phyloP scores from a whole-genome alignment of 1,140 invertebrate genomes.

The Harlomillsia oculata region DNA sequence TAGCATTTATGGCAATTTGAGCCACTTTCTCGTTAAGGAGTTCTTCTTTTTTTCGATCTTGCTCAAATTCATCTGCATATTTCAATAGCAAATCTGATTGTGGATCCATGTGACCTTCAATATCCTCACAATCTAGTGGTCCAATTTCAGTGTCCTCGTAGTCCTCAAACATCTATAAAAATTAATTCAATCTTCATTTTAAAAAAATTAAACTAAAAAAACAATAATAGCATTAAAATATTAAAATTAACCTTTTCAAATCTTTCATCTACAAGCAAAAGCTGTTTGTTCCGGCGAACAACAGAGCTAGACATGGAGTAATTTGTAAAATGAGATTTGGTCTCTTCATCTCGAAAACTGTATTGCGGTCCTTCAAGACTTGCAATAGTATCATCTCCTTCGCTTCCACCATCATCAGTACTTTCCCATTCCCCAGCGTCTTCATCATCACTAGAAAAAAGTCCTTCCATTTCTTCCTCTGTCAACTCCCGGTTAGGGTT shows the following conservation, averaged over 20 bases:
- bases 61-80: slow-evolving; percentile 50
- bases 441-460: slow-evolving; percentile 38
- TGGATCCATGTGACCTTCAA: slow-evolving; percentile 64
- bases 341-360: slow-evolving; percentile 55
- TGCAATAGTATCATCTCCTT: slow-evolving; percentile 46
- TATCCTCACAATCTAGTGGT: slow-evolving; percentile 76
- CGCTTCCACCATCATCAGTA: slow-evolving; percentile 29
- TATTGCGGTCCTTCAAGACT: slow-evolving; percentile 46
- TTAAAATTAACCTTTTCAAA: slow-evolving; percentile 67
- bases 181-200: slow-evolving; percentile 33
- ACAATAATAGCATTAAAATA: not conserved
- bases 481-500: slow-evolving; percentile 17
- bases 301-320: slow-evolving; percentile 92
- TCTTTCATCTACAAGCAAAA: slow-evolving; percentile 73
- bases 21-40: slow-evolving; percentile 23
- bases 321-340: slow-evolving; percentile 79
- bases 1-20: slow-evolving; percentile 45
- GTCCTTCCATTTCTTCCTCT: slow-evolving; percentile 35
- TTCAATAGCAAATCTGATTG: slow-evolving; percentile 55
- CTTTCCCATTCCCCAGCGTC: slow-evolving; percentile 42
- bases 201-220: not conserved
- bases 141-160: slow-evolving; percentile 88
- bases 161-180: slow-evolving; percentile 64
- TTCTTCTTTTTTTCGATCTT: slow-evolving; percentile 35
- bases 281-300: slow-evolving; percentile 71